Base-by-base conservation (phyloP, 92 coral and sea anemone genomes). In the Bergia sp. region DNA sequence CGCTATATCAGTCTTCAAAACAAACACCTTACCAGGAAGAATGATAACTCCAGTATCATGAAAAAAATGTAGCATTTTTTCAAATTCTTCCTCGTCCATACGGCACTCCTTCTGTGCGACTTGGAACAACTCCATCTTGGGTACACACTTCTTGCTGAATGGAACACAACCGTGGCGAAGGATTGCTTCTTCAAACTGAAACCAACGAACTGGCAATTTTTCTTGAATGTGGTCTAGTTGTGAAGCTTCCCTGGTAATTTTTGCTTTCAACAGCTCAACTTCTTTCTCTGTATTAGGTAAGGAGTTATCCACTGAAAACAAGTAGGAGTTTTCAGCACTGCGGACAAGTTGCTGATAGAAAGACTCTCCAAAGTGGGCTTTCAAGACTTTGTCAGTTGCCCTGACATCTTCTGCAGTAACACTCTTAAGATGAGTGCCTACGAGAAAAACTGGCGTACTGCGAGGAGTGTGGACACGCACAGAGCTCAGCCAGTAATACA, bases 401-500 rank as follows among this genome's bases (percentile, higher is more conserved):
- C 37, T 47, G 49, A 90, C 79, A 43, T 40, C 67, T 12, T 57
- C n/a, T 53, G 18, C 43, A 55, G 58, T 40, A 45, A 90, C 90
- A 18, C 69, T 71, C 5, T 77, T 86, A 58, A 80, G 83, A 79
- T 86, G 90, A 58, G 92, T 90, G 43, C 92, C 92, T 11, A 86
- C 88, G 8, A 90, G 82, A 45, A 53, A 69, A 20, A 90, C 81
- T 3, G 92, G 92, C n/a, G 92, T 80, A 53, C 55, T 38, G 4
- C 79, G 74, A 3, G 90, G 58, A 18, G 92, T 90, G 73, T 90
- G 92, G 15, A 82, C 81, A 41, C 90, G 90, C 37, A 90, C 88
- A 15, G 92, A 90, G 37, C 86, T 86, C 74, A 90, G 47, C 92
- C 92, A 90, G 80, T 90, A 90, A 37, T 90, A 89, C 50, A 90